Evolutionary conservation across 92 coral and sea anemone species (phyloP), one percentile per base, ranked within the genome.

Genomic region (Zoanthus gigantus): DNA sequence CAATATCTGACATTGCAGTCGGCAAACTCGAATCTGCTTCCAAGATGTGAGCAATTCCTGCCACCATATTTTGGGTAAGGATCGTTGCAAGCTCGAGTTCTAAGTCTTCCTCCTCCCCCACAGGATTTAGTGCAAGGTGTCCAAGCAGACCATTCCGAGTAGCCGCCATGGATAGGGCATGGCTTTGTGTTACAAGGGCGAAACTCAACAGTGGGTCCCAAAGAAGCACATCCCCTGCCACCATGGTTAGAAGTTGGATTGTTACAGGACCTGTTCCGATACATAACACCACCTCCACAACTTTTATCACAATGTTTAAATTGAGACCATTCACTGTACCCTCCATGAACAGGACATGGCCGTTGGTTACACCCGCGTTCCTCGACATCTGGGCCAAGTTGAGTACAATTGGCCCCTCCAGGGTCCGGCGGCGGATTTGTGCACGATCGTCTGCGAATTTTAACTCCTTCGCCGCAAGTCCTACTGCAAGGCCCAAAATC

Each of bases 151-250:
- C 98, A 95, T 69, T 90, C 67, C 31, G 94, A 81, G 80, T 84
- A 94, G 42, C 81, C 86, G 9, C 96, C 98, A 71, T 95, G 85
- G 48, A 88, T 78, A 0, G 98, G 98, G 71, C 98, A 95, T 57
- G 50, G 93, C 75, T 89, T 85, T 4, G 86, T 79, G 83, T 91
- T 94, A 61, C 98, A 96, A 6, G 47, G 11, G n/a, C 45, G 71
- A 11, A 72, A 61, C 42, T 93, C 84, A 15, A 67, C 5, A 3
- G 18, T 65, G 28, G 90, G 90, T 11, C 95, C 95, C 14, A 93
- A 85, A 7, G 73, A 83, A 1, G 83, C 56, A 58, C 95, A 93
- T 69, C 87, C 78, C 23, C 78, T 81, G 12, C 96, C 96, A 6
- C 96, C 88, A 54, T 93, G 56, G 77, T 82, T 79, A 9, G 96